A percentile compares a stretch with the other conserved stretches of the same genome.
These are phyloP conservation scores for Anguilla anguilla DNA, from an alignment of 2,797 vertebrate genomes.

Conservation along the genomic window DNA sequence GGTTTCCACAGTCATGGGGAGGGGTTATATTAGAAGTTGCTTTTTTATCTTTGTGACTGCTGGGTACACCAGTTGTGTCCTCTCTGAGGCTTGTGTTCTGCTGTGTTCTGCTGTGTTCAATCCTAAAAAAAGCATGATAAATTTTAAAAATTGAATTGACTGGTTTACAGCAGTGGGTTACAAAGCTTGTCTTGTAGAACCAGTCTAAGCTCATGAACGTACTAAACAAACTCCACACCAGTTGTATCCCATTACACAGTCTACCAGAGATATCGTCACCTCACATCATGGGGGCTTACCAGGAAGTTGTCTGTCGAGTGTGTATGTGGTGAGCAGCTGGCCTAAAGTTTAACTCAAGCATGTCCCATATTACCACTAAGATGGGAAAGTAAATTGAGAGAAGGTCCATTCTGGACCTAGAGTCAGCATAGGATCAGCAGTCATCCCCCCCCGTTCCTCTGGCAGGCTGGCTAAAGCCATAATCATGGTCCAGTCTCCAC, in stretches of 20 bases:
- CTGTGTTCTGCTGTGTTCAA: neutral
- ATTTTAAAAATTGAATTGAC: neutral
- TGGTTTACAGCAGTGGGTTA: neutral
- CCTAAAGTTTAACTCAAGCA: neutral
- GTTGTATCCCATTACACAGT: neutral
- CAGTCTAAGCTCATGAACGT: neutral
- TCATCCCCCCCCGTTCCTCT: neutral
- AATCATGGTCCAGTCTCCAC: neutral
- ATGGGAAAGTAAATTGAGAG: neutral
- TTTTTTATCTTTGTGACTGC: neutral
- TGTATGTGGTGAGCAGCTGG: neutral
- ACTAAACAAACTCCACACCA: neutral
- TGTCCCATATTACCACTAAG: neutral
- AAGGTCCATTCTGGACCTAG: neutral
- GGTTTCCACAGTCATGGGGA: neutral
- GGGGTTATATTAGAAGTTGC: neutral
- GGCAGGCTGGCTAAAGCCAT: neutral
- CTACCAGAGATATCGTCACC: neutral
- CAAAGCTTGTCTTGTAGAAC: neutral
- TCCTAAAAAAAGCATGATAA: neutral
- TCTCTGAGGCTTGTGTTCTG: neutral
- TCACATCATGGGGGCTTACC: neutral
- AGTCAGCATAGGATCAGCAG: neutral
- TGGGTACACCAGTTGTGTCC: neutral
- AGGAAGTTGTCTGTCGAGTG: neutral